Evolutionary conservation across 2,113 vertebrate genomes (phyloP).

Genomic region (Paralichthys olivaceus): DNA sequence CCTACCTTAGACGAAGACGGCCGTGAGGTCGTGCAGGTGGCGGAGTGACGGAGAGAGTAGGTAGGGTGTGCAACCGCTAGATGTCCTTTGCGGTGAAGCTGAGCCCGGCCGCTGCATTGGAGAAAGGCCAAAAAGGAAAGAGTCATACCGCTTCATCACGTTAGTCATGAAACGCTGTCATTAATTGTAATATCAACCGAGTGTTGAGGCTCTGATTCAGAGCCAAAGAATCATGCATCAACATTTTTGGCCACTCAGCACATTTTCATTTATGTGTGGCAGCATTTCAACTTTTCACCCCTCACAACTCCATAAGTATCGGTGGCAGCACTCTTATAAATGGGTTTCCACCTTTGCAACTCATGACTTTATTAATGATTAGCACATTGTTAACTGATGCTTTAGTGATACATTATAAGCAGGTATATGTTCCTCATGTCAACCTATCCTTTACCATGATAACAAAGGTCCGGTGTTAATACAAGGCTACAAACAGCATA

Average conservation of each 20-base stretch:
- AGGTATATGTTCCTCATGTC: neutral
- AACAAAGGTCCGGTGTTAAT: neutral
- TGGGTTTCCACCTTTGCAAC: neutral
- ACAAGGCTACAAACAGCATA: too few relatives aligned
- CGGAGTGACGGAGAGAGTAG: conserved; percentile 12
- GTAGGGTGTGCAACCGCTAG: conserved; percentile 43
- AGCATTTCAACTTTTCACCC: conserved; percentile 54
- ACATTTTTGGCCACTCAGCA: conserved; percentile 66
- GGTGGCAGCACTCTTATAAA: neutral
- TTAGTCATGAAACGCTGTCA: conserved; percentile 76
- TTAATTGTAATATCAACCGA: conserved; percentile 72
- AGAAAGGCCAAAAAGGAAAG: conserved; percentile 51
- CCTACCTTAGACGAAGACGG: conserved; percentile 9
- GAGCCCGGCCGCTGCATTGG: conserved; percentile 15
- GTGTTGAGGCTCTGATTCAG: conserved; percentile 76
- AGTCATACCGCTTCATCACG: conserved; percentile 56
- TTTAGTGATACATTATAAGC: neutral
- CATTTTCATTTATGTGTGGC: conserved; percentile 26
- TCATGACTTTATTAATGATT: neutral
- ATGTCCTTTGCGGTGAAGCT: conserved; percentile 57
- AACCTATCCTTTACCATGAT: neutral
- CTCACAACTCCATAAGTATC: conserved; percentile 1
- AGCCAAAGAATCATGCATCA: conserved; percentile 35
- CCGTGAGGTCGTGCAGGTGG: conserved; percentile 10
- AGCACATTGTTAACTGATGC: neutral